Evolutionary conservation across 2,797 vertebrate genomes (phyloP).

Genomic region (Sebastes oblongus): DNA sequence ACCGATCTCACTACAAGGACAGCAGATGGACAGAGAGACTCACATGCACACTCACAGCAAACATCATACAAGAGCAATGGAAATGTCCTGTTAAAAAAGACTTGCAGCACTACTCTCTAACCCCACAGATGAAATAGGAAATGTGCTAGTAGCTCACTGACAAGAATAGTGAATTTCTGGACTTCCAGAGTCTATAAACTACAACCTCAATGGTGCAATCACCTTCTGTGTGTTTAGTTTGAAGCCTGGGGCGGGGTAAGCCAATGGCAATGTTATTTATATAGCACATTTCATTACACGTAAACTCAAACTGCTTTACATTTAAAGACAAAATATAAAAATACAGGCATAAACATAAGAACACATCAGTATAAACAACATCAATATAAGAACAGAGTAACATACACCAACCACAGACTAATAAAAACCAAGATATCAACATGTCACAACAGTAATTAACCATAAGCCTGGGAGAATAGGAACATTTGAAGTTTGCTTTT

Average conservation of each 20-base stretch:
- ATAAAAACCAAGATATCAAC: neutral
- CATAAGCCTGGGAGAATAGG: neutral
- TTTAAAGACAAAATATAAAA: neutral
- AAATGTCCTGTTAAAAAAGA: neutral
- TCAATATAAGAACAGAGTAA: no score
- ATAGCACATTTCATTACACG: neutral
- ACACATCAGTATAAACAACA: neutral
- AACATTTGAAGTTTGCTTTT: neutral
- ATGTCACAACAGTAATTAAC: neutral
- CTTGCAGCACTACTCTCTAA: neutral
- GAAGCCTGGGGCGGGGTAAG: neutral
- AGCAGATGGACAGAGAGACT: slow-evolving; percentile 2
- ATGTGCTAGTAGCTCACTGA: neutral
- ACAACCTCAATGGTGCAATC: neutral
- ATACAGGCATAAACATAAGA: neutral
- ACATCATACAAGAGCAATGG: neutral
- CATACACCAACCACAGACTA: neutral
- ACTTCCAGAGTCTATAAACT: neutral
- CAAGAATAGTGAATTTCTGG: neutral
- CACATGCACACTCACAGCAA: neutral
- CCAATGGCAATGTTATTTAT: neutral
- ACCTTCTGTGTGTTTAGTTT: neutral
- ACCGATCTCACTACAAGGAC: slow-evolving; percentile 82
- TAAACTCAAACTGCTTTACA: neutral
- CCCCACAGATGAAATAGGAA: neutral